Base-by-base conservation (phyloP, 64 coral and sea anemone genomes). In the Orbicella faveolata region DNA sequence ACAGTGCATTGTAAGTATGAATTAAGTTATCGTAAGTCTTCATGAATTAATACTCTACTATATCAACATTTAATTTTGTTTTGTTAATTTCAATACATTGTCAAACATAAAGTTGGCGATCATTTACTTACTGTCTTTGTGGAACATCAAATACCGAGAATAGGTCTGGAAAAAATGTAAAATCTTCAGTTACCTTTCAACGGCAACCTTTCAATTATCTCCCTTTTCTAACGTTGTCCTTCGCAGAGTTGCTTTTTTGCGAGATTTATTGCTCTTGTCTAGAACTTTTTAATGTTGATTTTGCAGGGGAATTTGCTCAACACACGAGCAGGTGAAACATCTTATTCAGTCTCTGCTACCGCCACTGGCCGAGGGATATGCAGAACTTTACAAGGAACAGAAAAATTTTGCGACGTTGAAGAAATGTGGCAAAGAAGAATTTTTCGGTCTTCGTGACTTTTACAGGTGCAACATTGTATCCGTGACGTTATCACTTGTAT, bases 401-500 rank as follows among this genome's bases (percentile, higher is more conserved):
- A 96, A 90, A 63, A 14, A 86, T 12, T 96, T 93, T 90, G 66
- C 89, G 77, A 88, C 94, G n/a, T 67, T 96, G 53, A 72, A 74
- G 41, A 87, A 89, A 54, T 87, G 87, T 21, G 89, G 85, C 21
- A 94, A 93, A 89, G 92, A 94, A 35, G 92, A 98, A 34, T 98
- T 98, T 67, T 98, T 98, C 89, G 96, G 96, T 36, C 86, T 98
- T 9, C 92, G 96, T 69, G 96, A 98, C 89, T 98, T 94, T 90
- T 98, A 98, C 74, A 98, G 96, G 96, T 97, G 17, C 41, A 23
- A 72, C 41, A 64, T 84, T n/a, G 67, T 70, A 68, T 21, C 18
- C 7, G 17, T 68, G 23, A 25, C 25, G 1, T 1, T 33, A 2
- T 70, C 25, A 1, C 11, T 70, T n/a, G 67, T 26, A n/a, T 33